Base-by-base conservation (phyloP, 2,797 vertebrate species). In the Fistularia commersonii region DNA sequence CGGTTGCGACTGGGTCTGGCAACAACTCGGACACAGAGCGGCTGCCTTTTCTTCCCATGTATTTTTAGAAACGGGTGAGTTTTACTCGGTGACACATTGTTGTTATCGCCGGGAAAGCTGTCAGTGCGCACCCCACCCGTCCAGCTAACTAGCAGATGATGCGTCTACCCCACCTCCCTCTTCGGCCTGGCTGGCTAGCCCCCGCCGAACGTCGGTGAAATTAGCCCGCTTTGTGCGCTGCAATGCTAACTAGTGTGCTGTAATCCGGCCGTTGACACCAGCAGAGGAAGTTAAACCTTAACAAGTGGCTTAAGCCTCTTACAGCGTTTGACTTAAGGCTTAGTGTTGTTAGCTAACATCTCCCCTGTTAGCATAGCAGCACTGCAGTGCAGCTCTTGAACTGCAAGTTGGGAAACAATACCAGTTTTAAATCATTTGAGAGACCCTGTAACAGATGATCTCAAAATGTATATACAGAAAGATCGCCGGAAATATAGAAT, bases 61-160 rank as follows among this genome's bases (percentile, higher is more conserved):
- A 11, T 76, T 72, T 66, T 11, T 86, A 87, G 77, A 80, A 45
- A 49, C 72, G 84, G 88, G 89, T 92, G 72, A 89, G 87, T 8
- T 3, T 38, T 38, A 5, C 15, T 38, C 14, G 34, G 15, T 0
- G n/a, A 8, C 1, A 32, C 32, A 14, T 54, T 48, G 41, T 49
- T 11, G 42, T 3, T 44, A 41, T 52, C 50, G 39, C 50, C 50
- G 42, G 41, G 41, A 31, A 33, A n/a, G 49, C 63, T 55, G 77
- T 68, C 79, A 43, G 41, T 32, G 41, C 51, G 49, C 12, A 23
- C 80, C 80, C 74, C 81, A 67, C 79, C 76, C 83, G 67, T 3
- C 41, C 59, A 8, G 76, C 74, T 69, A 69, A 68, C 74, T 67
- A 77, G 67, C 76, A 49, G 77, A 66, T 57, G 78, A 81, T 79